Base-by-base conservation (phyloP, 1,140 invertebrate species). In the Monomorium pharaonis region DNA sequence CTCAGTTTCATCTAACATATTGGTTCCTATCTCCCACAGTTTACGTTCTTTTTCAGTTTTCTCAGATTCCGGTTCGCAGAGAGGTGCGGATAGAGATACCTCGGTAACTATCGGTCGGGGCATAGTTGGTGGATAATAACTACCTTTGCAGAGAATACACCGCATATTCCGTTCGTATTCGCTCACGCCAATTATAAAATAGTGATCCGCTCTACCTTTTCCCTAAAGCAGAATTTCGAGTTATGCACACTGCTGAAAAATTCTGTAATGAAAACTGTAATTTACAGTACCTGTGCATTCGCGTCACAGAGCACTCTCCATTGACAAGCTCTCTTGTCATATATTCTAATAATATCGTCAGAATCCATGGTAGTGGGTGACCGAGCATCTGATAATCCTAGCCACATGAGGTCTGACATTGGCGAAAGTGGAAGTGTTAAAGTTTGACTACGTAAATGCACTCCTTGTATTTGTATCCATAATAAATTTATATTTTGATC, bases 61-160 rank as follows among this genome's bases (percentile, higher is more conserved):
- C 92, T 99, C 98, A 5, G 96, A 96, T 69, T 96, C 96, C 80
- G 96, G 91, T 93, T 99, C 98, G 93, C 98, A 98, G 7, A 99
- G 94, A 3, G 98, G 98, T 49, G 97, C 96, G 92, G 96, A 94
- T 90, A 98, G 94, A 47, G 96, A 94, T 80, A 98, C 92, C 92
- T 98, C 97, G 37, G 96, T 96, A 0, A 98, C 95, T 83, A 97
- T 97, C 4, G 98, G 99, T 77, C 97, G 96, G 1, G 98, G 98
- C 63, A 97, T 96, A 0, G 98, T 98, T 14, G 97, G 96, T 6
- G 99, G 99, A 95, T 98, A 99, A 49, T 96, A 96, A 27, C 97
- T 96, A 24, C 98, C 98, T 94, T 98, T 98, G 91, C 98, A 99
- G 12, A 98, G 95, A 63, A 99, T 97, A 51, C 97, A 98, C 24